Evolutionary conservation across 2,888 invertebrate genomes (phyloP), one percentile per base, ranked within the genome.

Genomic region (Trichopoda pennipes): DNA sequence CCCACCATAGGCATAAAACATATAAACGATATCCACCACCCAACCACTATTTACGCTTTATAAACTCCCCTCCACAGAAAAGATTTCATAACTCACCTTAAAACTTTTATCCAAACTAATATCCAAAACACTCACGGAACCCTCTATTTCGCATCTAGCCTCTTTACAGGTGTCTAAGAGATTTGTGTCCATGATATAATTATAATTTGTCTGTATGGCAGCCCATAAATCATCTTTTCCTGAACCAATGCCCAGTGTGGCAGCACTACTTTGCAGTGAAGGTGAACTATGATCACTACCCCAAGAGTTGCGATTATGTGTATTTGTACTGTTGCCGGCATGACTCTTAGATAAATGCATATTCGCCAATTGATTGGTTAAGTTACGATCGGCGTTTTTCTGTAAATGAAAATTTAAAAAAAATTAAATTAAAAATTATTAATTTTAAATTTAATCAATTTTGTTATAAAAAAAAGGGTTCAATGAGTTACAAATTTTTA

Each of bases 121-220:
- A 63, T 87, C 86, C 78, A 86, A 83, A 55, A 87, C 86, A 69
- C 85, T 85, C 8, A 86, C 82, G 61, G 86, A 87, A 73, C 89
- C 88, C 85, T 91, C 91, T 53, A 91, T 86, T 79, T 91, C 91
- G 85, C 88, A 88, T 35, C 90, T 86, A 1, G 91, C 91, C 90
- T 94, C 94, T 91, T 94, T 94, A 92, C 98, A 98, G 86, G 95
- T 95, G 90, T 97, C 97, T 84, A 98, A 95, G 86, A 98, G 95
- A 91, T 97, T 96, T 88, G 96, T 97, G 91, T 97, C 97, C 98
- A 98, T 98, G 89, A 98, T 96, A 91, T 96, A 98, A 90, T 97
- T 95, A 92, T 98, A 98, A 92, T 97, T 96, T 75, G 96, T 95
- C 91, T 96, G 95, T 87, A 98, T 94, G 80, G 96, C 95, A 85